Percentiles rank a stretch among this genome's conserved stretches.
Conservation (phyloP, 2,113 vertebrate genomes). For the Nycticorax nycticorax region DNA sequence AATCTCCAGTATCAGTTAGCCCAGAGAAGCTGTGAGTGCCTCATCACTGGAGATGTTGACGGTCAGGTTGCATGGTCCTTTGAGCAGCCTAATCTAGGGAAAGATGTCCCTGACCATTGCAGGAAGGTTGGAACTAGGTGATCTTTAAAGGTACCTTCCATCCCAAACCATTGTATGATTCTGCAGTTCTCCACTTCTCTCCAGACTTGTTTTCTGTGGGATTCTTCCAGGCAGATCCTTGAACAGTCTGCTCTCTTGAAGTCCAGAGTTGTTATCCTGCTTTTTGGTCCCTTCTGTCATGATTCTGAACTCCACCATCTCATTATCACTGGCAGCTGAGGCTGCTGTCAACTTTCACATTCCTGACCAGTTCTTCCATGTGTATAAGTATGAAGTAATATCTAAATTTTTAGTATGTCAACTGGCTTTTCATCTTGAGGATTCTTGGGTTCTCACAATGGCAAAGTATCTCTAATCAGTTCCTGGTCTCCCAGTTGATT, state of each 20-base stretch:
- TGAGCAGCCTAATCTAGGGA: not conserved
- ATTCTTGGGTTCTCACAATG: not conserved
- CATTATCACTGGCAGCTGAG: not conserved
- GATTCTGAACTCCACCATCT: not conserved
- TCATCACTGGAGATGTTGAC: not conserved
- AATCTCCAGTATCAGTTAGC: not conserved
- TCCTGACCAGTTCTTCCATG: not conserved
- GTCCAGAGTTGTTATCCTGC: not conserved
- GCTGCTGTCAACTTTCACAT: not conserved
- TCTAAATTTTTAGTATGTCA: not conserved
- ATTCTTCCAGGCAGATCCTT: not conserved
- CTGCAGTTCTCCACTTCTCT: not conserved
- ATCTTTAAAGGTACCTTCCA: not conserved
- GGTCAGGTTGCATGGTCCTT: not conserved
- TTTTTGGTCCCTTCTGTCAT: not conserved
- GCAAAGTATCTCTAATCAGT: not conserved
- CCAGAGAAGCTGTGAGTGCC: not conserved
- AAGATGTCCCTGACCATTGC: too few species aligned
- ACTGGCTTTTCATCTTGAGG: not conserved
- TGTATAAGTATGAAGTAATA: not conserved
- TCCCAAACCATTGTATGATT: not conserved
- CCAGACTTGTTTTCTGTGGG: not conserved
- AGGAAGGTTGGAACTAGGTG: not conserved
- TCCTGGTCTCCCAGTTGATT: fast-evolving
- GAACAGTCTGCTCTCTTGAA: not conserved